These are phyloP conservation scores for Tryphoninae sp. DNA, from an alignment of 2,888 invertebrate species.

Conservation along the genomic window DNA sequence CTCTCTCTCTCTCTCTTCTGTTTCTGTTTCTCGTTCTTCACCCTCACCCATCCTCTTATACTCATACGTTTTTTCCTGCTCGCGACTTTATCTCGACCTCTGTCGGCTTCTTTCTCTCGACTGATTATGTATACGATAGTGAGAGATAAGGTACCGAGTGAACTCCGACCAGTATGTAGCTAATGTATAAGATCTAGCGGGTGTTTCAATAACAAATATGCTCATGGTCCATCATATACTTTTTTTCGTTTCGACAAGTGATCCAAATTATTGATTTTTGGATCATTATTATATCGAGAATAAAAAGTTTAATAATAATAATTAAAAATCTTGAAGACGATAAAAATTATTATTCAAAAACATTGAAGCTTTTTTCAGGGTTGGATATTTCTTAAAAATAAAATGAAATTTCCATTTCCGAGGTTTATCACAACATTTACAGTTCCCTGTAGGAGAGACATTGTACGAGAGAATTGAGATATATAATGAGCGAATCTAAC, in stretches of 20 bases:
- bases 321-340: too few species aligned
- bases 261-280: too few species aligned
- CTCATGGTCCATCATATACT: not conserved
- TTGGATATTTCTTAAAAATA: not conserved
- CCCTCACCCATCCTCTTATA: slow-evolving; percentile 1
- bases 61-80: slow-evolving; percentile 54
- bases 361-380: not conserved
- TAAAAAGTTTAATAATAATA: too few species aligned
- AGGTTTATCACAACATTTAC: slow-evolving; percentile 2
- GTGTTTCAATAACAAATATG: slow-evolving; percentile 4
- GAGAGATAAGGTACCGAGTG: slow-evolving; percentile 46
- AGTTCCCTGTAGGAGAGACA: slow-evolving; percentile 10
- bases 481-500: slow-evolving; percentile 24
- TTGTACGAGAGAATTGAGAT: slow-evolving; percentile 37
- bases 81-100: slow-evolving; percentile 73
- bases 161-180: slow-evolving; percentile 13
- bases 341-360: not conserved
- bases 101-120: slow-evolving; percentile 71
- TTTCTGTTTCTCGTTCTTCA: slow-evolving; percentile 49
- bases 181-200: slow-evolving; percentile 10
- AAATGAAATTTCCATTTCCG: not conserved
- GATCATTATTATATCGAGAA: too few species aligned
- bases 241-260: not conserved
- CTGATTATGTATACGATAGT: slow-evolving; percentile 76
- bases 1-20: slow-evolving; percentile 29